Evolutionary conservation across 2,888 invertebrate genomes (phyloP), one percentile per base, ranked within the genome.

Genomic region (Deroplatys truncata): DNA sequence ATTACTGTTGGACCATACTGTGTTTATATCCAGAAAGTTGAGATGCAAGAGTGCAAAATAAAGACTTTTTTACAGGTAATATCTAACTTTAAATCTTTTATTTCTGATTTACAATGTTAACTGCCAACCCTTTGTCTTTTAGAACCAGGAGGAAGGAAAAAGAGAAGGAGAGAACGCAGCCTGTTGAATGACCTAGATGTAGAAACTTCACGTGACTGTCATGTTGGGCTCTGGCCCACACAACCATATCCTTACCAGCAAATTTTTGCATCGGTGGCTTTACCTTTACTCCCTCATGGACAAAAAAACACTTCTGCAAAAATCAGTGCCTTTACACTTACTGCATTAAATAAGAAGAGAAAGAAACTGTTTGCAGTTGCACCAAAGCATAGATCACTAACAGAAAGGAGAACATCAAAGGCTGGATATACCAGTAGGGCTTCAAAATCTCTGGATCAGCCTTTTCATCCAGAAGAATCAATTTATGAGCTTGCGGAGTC

Each of bases 91-190:
- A 43, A 43, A 43, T 43, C 13, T 43, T 43, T 43, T 1, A 43
- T 43, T 84, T 20, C 13, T 84, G 16, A 2, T 9, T 28, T 84
- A 28, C 4, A 28, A 84, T 84, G 2, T 84, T 84, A 84, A 28
- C n/a, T 84, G 28, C 5, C n/a, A n/a, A 28, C 9, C 8, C 1
- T 28, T 43, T 20, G 20, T 28, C 28, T 84, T 28, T 29, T 82
- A 87, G 87, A 82, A 31, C 82, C 82, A 25, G 87, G 87, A 35
- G 87, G 87, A 15, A 82, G 82, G n/a, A 87, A 87, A 43, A 87
- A 82, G 13, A 29, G 87, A 25, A 82, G 83, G 31, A 82, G 87
- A 83, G 87, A 87, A 29, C 87, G 87, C 15, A 31, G 35, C 43
- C 82, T 87, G 35, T n/a, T 87, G 83, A 87, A 87, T 8, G 83